A percentile compares a stretch with the other conserved stretches of the same genome.
phyloP scores from a whole-genome alignment of 2,888 invertebrate species.

The Caenorhabditis afra region DNA sequence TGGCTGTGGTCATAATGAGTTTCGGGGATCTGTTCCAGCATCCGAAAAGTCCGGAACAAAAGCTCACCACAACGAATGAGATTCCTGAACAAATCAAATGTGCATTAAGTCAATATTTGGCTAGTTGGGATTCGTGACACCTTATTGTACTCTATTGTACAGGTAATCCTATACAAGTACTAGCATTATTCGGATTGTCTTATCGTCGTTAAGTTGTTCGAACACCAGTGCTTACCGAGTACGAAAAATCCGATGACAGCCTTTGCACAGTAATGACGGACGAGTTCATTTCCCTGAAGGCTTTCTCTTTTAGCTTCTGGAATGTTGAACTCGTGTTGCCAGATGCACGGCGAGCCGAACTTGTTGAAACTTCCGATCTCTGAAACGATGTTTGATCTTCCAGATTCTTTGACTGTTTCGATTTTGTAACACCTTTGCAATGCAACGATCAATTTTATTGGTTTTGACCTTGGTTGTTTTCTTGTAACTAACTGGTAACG shows the following conservation, averaged over 20 bases:
- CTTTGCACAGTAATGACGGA: slow-evolving; percentile 63
- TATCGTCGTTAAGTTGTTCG: slow-evolving; percentile 31
- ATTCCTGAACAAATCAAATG: slow-evolving; percentile 84
- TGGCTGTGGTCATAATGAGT: slow-evolving; percentile 89
- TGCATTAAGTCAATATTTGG: slow-evolving; percentile 63
- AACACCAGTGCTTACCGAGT: slow-evolving; percentile 6
- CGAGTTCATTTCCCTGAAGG: slow-evolving; percentile 63
- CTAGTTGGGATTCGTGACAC: slow-evolving; percentile 51
- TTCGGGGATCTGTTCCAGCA: slow-evolving; percentile 97
- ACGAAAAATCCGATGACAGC: slow-evolving; percentile 54
- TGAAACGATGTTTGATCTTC: slow-evolving; percentile 41
- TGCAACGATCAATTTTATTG: slow-evolving; percentile 53
- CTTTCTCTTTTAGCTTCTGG: slow-evolving; percentile 65
- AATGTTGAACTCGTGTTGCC: slow-evolving; percentile 71
- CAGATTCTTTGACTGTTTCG: background rate
- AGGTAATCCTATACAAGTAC: slow-evolving; percentile 46
- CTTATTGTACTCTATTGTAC: slow-evolving; percentile 50
- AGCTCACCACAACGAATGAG: slow-evolving; percentile 92
- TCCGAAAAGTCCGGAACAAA: slow-evolving; percentile 95
- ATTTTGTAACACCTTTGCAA: slow-evolving; percentile 12
- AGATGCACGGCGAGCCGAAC: slow-evolving; percentile 72
- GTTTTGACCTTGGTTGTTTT: slow-evolving; percentile 41
- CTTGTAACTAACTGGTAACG: slow-evolving; percentile 28
- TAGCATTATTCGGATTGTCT: slow-evolving; percentile 6
- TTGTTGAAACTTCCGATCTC: slow-evolving; percentile 76